Conservation (phyloP, 2,888 invertebrate genomes). For the Smittia aterrima region DNA sequence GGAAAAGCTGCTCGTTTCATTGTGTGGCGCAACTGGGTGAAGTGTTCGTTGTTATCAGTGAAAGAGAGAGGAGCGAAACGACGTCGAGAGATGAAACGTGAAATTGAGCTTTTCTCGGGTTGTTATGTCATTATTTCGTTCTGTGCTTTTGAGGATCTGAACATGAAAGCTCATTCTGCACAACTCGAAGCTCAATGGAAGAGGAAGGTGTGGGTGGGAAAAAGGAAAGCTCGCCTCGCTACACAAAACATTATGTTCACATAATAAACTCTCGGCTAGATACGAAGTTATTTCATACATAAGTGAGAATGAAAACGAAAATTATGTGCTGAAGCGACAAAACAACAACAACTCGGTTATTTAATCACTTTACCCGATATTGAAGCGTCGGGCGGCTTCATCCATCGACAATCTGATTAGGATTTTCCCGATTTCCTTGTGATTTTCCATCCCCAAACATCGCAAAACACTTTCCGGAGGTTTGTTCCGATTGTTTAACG, state of each 20-base stretch:
- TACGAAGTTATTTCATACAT: slow-evolving; percentile 5
- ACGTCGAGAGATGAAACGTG: slow-evolving; percentile 4
- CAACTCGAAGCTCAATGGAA: background rate
- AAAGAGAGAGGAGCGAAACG: background rate
- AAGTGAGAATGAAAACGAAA: slow-evolving; percentile 30
- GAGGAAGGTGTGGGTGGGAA: too few species aligned
- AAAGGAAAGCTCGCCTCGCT: too few species aligned
- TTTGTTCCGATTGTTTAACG: background rate
- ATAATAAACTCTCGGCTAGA: slow-evolving; percentile 4
- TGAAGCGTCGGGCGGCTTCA: background rate
- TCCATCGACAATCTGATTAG: background rate
- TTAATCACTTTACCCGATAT: slow-evolving; percentile 7
- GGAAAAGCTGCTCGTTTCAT: slow-evolving; percentile 13
- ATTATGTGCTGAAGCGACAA: slow-evolving; percentile 22
- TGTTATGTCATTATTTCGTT: slow-evolving; percentile 30
- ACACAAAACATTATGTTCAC: background rate
- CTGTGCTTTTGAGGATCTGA: background rate
- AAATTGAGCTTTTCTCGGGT: slow-evolving; percentile 17
- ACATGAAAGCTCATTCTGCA: background rate
- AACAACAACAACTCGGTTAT: background rate
- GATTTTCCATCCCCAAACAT: background rate
- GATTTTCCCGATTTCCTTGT: background rate
- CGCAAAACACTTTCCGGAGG: background rate
- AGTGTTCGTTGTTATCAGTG: background rate
- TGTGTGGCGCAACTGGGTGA: background rate